These are phyloP conservation scores for Enteromius treurensis DNA, from an alignment of 2,797 vertebrate genomes.

Conservation along the genomic window DNA sequence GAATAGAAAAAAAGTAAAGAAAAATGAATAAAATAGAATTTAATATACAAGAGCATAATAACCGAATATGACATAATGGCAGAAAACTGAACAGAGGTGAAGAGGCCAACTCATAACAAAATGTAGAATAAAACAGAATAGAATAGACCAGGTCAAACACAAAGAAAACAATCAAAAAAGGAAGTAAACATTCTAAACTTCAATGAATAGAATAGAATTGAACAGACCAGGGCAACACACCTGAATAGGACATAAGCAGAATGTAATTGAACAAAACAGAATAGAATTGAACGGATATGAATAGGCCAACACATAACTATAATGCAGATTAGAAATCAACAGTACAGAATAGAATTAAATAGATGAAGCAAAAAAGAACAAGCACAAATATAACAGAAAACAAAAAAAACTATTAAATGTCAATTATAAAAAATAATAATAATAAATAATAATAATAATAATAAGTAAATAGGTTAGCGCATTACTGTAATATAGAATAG, in stretches of 20 bases:
- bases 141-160: background rate
- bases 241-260: background rate
- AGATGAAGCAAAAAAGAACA: background rate
- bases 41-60: background rate
- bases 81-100: background rate
- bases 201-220: background rate
- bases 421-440: background rate
- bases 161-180: background rate
- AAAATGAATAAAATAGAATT: background rate
- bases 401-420: background rate
- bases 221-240: background rate
- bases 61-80: background rate
- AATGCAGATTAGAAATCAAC: background rate
- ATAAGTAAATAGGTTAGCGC: background rate
- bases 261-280: background rate
- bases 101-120: background rate
- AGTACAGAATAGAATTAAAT: background rate
- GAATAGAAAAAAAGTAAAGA: background rate
- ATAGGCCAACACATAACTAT: background rate
- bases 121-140: background rate
- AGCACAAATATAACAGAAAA: background rate
- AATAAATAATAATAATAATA: too few relatives aligned
- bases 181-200: background rate
- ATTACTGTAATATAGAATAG: background rate
- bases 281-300: background rate